Evolutionary conservation across 2,113 vertebrate genomes (phyloP).

Genomic region (Scartelaos histophorus): DNA sequence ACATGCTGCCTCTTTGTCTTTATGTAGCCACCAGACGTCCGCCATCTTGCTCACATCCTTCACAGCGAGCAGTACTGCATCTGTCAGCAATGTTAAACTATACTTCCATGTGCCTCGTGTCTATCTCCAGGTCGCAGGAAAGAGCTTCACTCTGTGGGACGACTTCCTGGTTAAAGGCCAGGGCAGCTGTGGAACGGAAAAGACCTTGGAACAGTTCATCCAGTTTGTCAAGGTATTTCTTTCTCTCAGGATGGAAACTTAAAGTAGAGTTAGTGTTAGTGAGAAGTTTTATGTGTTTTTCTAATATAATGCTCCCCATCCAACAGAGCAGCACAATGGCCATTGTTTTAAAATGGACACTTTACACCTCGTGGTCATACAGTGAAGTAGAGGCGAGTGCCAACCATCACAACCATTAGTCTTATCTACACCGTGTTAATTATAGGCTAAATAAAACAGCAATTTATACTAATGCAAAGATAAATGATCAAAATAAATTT

Average conservation of each 20-base stretch:
- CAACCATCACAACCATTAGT: not conserved
- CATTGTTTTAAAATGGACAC: conserved; percentile 36
- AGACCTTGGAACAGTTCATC: conserved; percentile 83
- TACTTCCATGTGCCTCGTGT: conserved; percentile 45
- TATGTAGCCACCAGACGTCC: conserved; percentile 14
- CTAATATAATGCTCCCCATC: conserved; percentile 37
- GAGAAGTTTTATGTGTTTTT: conserved; percentile 22
- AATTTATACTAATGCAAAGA: not conserved
- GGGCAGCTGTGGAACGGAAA: conserved; percentile 67
- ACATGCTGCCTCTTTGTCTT: conserved; percentile 12
- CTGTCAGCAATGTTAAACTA: conserved; percentile 42
- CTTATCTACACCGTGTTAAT: conserved; percentile 4
- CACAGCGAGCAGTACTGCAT: conserved; percentile 33
- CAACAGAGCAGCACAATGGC: conserved; percentile 36
- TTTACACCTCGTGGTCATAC: conserved; percentile 36
- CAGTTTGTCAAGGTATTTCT: conserved; percentile 80
- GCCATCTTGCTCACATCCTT: conserved; percentile 21
- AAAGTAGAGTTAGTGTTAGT: conserved; percentile 24
- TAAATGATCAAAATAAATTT: too few species aligned
- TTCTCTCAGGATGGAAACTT: conserved; percentile 43
- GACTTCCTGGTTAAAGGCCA: conserved; percentile 76
- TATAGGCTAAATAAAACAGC: not conserved
- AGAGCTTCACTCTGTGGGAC: conserved; percentile 82
- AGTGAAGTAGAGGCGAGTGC: not conserved
- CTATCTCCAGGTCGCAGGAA: conserved; percentile 76